Percentiles rank a stretch among this genome's conserved stretches.
Conservation (phyloP, 2,888 invertebrate species). For the Cylloceria caligata region DNA sequence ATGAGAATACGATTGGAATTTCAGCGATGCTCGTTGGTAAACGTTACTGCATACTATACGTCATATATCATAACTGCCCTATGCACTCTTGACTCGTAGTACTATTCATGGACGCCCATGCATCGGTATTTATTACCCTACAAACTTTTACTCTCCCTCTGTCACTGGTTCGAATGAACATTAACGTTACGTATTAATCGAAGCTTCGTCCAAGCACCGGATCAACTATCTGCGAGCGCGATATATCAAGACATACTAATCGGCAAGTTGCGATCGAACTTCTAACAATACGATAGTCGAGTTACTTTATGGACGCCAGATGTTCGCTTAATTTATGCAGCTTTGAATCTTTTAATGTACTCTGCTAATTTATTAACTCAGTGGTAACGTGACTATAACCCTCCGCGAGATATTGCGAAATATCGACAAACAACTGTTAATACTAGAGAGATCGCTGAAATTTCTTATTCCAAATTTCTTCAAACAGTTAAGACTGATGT, state of each 20-base stretch:
- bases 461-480: no score
- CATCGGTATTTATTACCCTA: slow-evolving; percentile 72
- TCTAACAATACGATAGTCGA: slow-evolving; percentile 49
- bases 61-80: slow-evolving; percentile 70
- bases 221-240: slow-evolving; percentile 34
- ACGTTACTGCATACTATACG: slow-evolving; percentile 51
- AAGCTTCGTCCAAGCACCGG: slow-evolving; percentile 56
- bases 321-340: slow-evolving; percentile 4
- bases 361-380: slow-evolving; percentile 9
- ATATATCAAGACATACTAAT: slow-evolving; percentile 57
- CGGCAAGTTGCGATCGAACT: slow-evolving; percentile 44
- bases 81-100: slow-evolving; percentile 56
- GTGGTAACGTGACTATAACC: background rate
- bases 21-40: slow-evolving; percentile 50
- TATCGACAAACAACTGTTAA: background rate
- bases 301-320: slow-evolving; percentile 7
- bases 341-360: background rate
- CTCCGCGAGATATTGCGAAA: background rate
- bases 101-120: slow-evolving; percentile 70
- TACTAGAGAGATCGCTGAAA: no score
- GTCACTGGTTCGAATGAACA: slow-evolving; percentile 34
- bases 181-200: slow-evolving; percentile 73
- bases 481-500: no score
- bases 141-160: slow-evolving; percentile 64
- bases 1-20: slow-evolving; percentile 66